These are phyloP conservation scores for Cydia fagiglandana DNA, from an alignment of 1,140 invertebrate genomes.

Conservation along the genomic window DNA sequence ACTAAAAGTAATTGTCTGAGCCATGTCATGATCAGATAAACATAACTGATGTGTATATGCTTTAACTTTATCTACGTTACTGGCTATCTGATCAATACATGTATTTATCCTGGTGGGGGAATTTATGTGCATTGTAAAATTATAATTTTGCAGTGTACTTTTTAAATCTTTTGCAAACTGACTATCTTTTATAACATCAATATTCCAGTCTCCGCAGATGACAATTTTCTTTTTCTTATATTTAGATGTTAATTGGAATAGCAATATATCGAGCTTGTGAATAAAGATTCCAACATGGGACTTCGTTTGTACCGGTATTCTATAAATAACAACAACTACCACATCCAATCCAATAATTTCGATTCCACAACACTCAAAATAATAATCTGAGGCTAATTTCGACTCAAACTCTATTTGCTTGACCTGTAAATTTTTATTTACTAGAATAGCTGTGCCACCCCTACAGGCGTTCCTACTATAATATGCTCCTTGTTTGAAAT, in stretches of 20 bases:
- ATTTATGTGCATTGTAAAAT: slow-evolving; percentile 31
- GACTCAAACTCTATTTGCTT: too few relatives aligned
- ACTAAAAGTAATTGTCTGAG: slow-evolving; percentile 3
- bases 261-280: too few relatives aligned
- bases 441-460: too few relatives aligned
- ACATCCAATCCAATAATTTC: too few relatives aligned
- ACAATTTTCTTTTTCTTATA: too few relatives aligned
- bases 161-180: neutral
- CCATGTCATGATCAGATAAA: slow-evolving; percentile 32
- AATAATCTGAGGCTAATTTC: neutral
- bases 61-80: slow-evolving; percentile 33
- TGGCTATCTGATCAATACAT: neutral
- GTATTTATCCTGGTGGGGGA: slow-evolving; percentile 29
- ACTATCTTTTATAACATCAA: too few relatives aligned
- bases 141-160: slow-evolving; percentile 16
- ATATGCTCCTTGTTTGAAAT: neutral
- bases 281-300: neutral
- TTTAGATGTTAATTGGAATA: too few relatives aligned
- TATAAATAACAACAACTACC: neutral
- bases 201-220: too few relatives aligned
- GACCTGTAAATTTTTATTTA: too few relatives aligned
- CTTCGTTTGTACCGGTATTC: neutral
- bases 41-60: slow-evolving; percentile 15
- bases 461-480: neutral
- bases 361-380: too few relatives aligned